Conservation (phyloP, 2,888 invertebrate genomes). For the Hemithea aestivaria region DNA sequence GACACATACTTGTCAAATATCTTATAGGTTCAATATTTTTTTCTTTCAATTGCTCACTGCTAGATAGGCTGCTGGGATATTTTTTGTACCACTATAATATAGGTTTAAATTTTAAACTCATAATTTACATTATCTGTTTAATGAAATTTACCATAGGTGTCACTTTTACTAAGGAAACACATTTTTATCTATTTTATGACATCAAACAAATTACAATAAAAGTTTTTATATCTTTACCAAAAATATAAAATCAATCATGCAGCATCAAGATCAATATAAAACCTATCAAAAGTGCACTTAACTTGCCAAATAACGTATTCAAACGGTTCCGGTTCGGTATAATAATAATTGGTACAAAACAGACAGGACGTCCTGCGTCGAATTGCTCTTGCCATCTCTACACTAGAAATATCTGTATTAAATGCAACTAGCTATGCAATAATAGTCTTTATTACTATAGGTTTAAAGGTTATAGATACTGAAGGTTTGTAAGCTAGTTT, state of each 20-base stretch:
- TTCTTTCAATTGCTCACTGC: no score
- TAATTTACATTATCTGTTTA: no score
- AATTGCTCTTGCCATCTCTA: constrained; percentile 39
- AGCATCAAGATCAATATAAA: constrained; percentile 7
- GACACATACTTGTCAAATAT: no score
- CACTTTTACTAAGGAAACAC: no score
- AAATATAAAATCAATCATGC: neutral
- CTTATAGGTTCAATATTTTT: no score
- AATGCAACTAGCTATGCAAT: constrained; percentile 22
- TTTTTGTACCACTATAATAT: no score
- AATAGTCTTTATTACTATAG: constrained; percentile 27
- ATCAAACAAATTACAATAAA: no score
- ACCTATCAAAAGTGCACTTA: constrained; percentile 27
- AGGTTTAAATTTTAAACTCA: no score
- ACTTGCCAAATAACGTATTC: constrained; percentile 43
- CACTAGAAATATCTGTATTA: constrained; percentile 38
- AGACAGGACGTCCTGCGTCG: constrained; percentile 76
- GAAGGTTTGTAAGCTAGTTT: constrained; percentile 2
- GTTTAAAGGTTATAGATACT: constrained; percentile 3
- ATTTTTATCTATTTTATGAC: no score
- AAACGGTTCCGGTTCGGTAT: constrained; percentile 64
- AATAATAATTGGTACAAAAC: constrained; percentile 75
- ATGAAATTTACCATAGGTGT: no score
- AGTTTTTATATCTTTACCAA: no score
- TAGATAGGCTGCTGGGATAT: no score